Evolutionary conservation across 2,888 invertebrate species (phyloP), one percentile per base, ranked within the genome.

Genomic region (Drosophila colorata): DNA sequence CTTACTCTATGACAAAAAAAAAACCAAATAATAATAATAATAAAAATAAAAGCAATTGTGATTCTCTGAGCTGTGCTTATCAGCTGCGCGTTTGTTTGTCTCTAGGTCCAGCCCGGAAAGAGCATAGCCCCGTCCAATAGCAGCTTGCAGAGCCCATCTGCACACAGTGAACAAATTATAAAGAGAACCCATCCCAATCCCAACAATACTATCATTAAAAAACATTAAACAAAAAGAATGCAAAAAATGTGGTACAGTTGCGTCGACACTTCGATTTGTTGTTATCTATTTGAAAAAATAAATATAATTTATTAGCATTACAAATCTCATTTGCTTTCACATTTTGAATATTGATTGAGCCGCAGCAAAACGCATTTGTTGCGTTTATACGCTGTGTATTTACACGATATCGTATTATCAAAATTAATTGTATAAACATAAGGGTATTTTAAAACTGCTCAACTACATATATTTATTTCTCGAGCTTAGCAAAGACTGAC

Each of bases 201-300:
- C 9, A 0, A 9, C 9, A 28, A 28, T 28, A 28, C 9, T 28
- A 28, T 28, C 28, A 28, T 28, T 28, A 52, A 44, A 60, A 58
- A 65, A 46, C 35, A 55, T 52, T 43, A 35, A 68, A 53, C 53
- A 57, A 11, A 40, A 68, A 59, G 40, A 57, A 78, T 59, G 47
- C 51, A 48, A 64, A 55, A 31, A 8, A 11, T 51, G 28, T 57
- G 68, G 59, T 72, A 65, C 74, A 64, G 64, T 64, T 72, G 66
- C 48, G 59, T 40, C 66, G 56, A 44, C 43, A 52, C 14, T 52
- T 20, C 3, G 8, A 61, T 56, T 40, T 18, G 28, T 63, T 46
- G 63, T 63, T 71, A 53, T 71, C 73, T 66, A 71, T 4, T 33
- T 65, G 33, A 56, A 44, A 31, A 31, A 31, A 3, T 33, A 33